phyloP scores from a whole-genome alignment of 2,888 invertebrate genomes.

The Tinea pellionella region DNA sequence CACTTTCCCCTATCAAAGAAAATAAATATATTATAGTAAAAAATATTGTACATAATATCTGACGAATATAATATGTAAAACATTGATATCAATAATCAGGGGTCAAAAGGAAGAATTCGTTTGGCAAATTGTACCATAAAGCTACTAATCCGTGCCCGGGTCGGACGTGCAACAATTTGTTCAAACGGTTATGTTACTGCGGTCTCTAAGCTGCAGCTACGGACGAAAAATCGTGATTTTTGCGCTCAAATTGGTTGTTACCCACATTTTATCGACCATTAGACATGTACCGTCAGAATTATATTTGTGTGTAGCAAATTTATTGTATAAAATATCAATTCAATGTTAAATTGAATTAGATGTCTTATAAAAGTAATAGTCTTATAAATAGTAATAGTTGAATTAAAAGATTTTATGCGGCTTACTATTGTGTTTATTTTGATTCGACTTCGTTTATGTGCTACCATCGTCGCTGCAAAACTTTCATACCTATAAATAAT shows the following conservation, averaged over 20 bases:
- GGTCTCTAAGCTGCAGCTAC: slow-evolving; percentile 45
- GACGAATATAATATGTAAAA: slow-evolving; percentile 16
- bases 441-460: too few relatives aligned
- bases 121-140: slow-evolving; percentile 53
- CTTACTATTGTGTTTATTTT: too few relatives aligned
- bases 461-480: too few relatives aligned
- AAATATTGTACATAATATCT: too few relatives aligned
- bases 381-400: too few relatives aligned
- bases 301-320: neutral
- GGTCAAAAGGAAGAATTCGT: slow-evolving; percentile 38
- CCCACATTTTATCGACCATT: slow-evolving; percentile 7
- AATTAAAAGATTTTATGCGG: too few relatives aligned
- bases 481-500: too few relatives aligned
- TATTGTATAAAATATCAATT: neutral
- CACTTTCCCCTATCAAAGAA: too few relatives aligned
- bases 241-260: slow-evolving; percentile 17
- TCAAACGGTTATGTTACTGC: slow-evolving; percentile 68
- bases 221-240: slow-evolving; percentile 44
- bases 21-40: too few relatives aligned
- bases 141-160: slow-evolving; percentile 56
- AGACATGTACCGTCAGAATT: neutral
- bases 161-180: slow-evolving; percentile 60
- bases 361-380: too few relatives aligned
- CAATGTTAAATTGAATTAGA: too few relatives aligned
- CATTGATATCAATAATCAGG: slow-evolving; percentile 65